Evolutionary conservation across 2,888 invertebrate species (phyloP).

Genomic region (Lymantria dispar): DNA sequence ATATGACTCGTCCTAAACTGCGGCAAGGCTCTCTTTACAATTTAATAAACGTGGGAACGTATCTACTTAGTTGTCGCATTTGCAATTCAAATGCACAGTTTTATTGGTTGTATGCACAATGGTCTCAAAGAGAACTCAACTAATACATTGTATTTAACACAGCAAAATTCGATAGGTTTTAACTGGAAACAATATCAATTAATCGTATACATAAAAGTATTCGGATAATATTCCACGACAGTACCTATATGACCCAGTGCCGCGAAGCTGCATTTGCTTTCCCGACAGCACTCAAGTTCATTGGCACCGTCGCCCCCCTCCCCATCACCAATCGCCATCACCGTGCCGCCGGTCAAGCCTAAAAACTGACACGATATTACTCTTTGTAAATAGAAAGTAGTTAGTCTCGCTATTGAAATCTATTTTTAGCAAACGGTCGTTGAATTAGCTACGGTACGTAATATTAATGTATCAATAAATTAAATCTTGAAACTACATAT

Average conservation of each 20-base stretch:
- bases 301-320: constrained; percentile 55
- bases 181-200: constrained; percentile 38
- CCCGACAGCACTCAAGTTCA: constrained; percentile 70
- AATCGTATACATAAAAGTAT: constrained; percentile 47
- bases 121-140: constrained; percentile 48
- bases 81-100: constrained; percentile 53
- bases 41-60: constrained; percentile 59
- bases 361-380: constrained; percentile 66
- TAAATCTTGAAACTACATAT: constrained; percentile 32
- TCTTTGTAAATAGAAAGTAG: constrained; percentile 71
- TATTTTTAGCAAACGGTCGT: constrained; percentile 51
- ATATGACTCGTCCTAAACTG: constrained; percentile 25
- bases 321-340: constrained; percentile 11
- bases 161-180: constrained; percentile 47
- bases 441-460: constrained; percentile 17
- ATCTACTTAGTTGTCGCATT: constrained; percentile 44
- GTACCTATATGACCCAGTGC: constrained; percentile 67
- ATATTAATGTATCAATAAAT: constrained; percentile 32
- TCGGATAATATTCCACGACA: constrained; percentile 53
- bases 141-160: constrained; percentile 46
- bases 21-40: constrained; percentile 32
- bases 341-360: constrained; percentile 42
- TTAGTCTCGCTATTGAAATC: constrained; percentile 56
- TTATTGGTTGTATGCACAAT: constrained; percentile 44
- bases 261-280: constrained; percentile 67